Conservation (phyloP, 1,140 invertebrate species). For the Colletes gigas region DNA sequence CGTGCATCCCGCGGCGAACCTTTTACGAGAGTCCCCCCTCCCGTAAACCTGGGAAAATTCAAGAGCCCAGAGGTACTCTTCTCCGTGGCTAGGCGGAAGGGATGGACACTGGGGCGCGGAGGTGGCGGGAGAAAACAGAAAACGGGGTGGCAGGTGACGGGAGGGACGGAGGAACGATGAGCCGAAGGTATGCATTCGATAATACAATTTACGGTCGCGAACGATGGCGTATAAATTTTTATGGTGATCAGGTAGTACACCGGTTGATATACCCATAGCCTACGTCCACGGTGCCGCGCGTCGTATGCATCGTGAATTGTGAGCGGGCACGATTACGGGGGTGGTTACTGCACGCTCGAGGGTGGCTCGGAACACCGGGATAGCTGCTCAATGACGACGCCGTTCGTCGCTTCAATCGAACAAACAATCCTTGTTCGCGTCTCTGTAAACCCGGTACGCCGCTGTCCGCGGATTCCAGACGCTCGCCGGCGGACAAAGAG, state of each 20-base stretch:
- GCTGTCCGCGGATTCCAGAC: not conserved
- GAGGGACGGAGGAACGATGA: constrained; percentile 55
- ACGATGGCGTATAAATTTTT: constrained; percentile 79
- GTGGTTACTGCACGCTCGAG: constrained; percentile 6
- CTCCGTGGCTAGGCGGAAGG: not conserved
- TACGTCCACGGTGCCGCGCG: constrained; percentile 39
- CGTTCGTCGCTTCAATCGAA: constrained; percentile 72
- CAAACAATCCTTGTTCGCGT: constrained; percentile 61
- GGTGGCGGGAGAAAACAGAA: not conserved
- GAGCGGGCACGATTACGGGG: constrained; percentile 44
- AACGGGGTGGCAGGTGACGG: constrained; percentile 3
- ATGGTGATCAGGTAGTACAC: constrained; percentile 78
- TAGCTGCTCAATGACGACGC: constrained; percentile 9
- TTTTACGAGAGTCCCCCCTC: not conserved
- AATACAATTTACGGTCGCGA: constrained; percentile 78
- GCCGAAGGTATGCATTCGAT: constrained; percentile 72
- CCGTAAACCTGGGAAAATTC: constrained; percentile 23
- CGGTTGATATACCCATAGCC: constrained; percentile 70
- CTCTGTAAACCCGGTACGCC: not conserved
- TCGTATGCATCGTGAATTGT: constrained; percentile 69
- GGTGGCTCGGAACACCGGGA: constrained; percentile 2
- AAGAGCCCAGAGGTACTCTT: not conserved
- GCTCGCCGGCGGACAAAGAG: not conserved
- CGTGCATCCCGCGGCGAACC: not conserved
- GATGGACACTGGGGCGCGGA: not conserved